Evolutionary conservation across 2,888 invertebrate genomes (phyloP).

Genomic region (Thereva unica): DNA sequence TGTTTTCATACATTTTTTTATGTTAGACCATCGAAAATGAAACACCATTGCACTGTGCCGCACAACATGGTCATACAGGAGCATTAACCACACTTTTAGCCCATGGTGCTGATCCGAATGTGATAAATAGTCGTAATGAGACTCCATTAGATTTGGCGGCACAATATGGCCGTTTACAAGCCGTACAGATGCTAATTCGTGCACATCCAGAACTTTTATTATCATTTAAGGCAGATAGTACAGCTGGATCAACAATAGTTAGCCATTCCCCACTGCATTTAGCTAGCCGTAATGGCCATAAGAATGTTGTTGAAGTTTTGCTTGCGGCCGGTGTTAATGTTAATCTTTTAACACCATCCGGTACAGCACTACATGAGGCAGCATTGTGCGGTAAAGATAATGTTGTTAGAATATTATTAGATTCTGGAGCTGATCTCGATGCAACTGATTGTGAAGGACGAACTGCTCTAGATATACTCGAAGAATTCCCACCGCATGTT

Average conservation of each 20-base stretch:
- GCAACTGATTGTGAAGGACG: conserved; percentile 78
- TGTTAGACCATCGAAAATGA: conserved; percentile 85
- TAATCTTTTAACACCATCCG: conserved; percentile 81
- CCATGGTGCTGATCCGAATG: conserved; percentile 84
- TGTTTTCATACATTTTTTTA: not conserved
- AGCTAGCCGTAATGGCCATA: conserved; percentile 90
- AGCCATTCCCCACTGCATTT: conserved; percentile 85
- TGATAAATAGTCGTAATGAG: conserved; percentile 84
- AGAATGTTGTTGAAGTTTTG: conserved; percentile 80
- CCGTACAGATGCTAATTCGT: conserved; percentile 83
- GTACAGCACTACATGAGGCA: conserved; percentile 92
- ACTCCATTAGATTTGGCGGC: conserved; percentile 93
- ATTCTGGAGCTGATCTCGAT: conserved; percentile 79
- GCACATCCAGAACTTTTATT: conserved; percentile 83
- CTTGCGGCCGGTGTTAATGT: conserved; percentile 85
- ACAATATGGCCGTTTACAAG: conserved; percentile 82
- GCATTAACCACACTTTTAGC: conserved; percentile 82
- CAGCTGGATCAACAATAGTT: not conserved
- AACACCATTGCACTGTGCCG: conserved; percentile 90
- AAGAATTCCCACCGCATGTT: conserved; percentile 86
- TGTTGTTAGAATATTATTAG: conserved; percentile 80
- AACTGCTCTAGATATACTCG: conserved; percentile 84
- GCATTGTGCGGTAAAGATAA: conserved; percentile 89
- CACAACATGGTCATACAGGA: conserved; percentile 88
- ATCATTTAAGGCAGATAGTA: conserved; percentile 61